These are phyloP conservation scores for Hydra vulgaris DNA, from an alignment of 30 jellyfish, hydroid and myxozoan species.

Conservation along the genomic window DNA sequence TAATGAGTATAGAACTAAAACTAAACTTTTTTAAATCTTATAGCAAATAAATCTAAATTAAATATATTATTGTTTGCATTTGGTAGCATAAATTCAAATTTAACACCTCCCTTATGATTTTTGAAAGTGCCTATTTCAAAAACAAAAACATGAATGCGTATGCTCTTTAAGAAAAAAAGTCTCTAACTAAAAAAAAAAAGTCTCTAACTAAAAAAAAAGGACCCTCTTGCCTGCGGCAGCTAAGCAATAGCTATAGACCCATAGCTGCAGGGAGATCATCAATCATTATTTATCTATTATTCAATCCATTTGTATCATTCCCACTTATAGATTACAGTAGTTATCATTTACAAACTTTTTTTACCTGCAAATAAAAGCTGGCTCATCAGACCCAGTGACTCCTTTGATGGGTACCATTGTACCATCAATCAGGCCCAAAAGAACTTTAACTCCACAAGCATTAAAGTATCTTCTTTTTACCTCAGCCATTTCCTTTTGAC, in stretches of 20 bases:
- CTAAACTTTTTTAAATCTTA: not conserved
- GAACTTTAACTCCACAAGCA: not conserved
- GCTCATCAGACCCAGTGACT: not conserved
- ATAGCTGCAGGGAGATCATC: not conserved
- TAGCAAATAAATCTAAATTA: not conserved
- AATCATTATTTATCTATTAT: not conserved
- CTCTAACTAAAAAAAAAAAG: not conserved
- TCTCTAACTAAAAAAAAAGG: not conserved
- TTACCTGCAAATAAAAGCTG: not conserved
- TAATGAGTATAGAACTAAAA: not conserved
- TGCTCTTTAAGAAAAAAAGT: not conserved
- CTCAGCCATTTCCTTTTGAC: not conserved
- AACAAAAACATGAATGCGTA: not conserved
- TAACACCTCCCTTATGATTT: not conserved
- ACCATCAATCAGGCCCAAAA: not conserved
- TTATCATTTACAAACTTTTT: not conserved
- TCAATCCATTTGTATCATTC: not conserved
- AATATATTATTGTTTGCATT: not conserved
- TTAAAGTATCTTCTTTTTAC: not conserved
- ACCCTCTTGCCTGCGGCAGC: not conserved
- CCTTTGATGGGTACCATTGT: not conserved
- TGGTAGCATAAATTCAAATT: not conserved
- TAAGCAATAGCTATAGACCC: not conserved
- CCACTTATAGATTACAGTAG: not conserved
- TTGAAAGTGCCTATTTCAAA: not conserved